phyloP scores from a whole-genome alignment of 2,113 vertebrate species.

The Oxygymnocypris stewartii region DNA sequence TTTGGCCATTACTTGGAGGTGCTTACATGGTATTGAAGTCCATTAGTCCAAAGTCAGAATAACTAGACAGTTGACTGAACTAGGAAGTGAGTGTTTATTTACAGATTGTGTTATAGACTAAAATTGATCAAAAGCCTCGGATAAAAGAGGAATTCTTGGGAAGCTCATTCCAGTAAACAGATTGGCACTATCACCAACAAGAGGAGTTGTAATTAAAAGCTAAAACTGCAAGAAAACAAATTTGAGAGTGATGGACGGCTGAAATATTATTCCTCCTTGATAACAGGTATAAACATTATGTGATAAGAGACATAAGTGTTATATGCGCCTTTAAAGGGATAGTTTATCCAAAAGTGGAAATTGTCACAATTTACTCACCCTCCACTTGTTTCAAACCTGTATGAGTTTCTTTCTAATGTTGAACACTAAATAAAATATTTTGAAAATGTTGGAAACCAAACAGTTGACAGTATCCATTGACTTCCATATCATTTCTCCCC shows the following conservation, averaged over 20 bases:
- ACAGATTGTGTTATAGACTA: neutral
- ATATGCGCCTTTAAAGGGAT: neutral
- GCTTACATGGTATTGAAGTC: conserved; percentile 13
- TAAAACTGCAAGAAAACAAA: neutral
- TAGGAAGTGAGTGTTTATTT: conserved; percentile 35
- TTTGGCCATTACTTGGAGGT: neutral
- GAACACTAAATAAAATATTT: no score
- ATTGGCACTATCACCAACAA: neutral
- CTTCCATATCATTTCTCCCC: no score
- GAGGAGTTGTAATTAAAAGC: neutral
- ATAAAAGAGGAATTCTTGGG: conserved; percentile 15
- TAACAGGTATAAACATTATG: neutral
- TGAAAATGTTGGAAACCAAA: no score
- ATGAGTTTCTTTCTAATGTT: no score
- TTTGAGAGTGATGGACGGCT: neutral
- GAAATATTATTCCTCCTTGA: neutral
- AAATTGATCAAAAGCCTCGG: conserved; percentile 22
- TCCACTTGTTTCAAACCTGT: no score
- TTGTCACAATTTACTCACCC: no score
- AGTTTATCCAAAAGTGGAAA: no score
- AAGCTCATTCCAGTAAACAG: neutral
- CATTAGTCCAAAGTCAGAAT: conserved; percentile 31
- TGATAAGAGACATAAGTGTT: neutral
- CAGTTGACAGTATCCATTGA: no score
- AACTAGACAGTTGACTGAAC: conserved; percentile 24